Conservation (phyloP, 2,888 invertebrate species). For the Troides oblongomaculatus region DNA sequence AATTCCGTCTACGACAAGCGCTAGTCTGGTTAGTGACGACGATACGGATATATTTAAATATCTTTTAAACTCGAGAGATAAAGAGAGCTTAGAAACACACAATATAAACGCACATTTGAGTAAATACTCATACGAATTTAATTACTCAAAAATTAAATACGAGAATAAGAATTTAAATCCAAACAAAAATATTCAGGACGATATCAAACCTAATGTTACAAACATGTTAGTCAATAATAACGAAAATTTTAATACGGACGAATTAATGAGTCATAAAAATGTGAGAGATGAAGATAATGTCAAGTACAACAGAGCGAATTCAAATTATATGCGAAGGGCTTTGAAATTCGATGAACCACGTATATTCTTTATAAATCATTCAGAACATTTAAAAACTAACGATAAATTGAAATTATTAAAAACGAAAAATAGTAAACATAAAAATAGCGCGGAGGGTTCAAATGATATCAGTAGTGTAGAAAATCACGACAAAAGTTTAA, state of each 20-base stretch:
- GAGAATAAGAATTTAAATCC: conserved; percentile 8
- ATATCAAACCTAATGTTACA: conserved; percentile 3
- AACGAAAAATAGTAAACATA: background rate
- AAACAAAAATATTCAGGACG: background rate
- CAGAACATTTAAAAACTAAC: background rate
- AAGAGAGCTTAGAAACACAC: conserved; percentile 21
- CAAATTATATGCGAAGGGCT: background rate
- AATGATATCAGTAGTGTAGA: background rate
- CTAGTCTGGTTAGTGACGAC: conserved; percentile 5
- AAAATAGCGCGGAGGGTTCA: conserved; percentile 2
- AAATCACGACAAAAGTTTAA: background rate
- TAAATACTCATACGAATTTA: conserved; percentile 27
- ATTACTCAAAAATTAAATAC: conserved; percentile 21
- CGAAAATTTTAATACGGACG: conserved; percentile 3
- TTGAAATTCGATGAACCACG: background rate
- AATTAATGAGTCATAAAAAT: background rate
- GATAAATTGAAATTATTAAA: background rate
- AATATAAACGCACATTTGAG: conserved; percentile 25
- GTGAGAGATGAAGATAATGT: background rate
- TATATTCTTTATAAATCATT: background rate
- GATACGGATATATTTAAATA: conserved; percentile 28
- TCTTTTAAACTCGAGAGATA: conserved; percentile 12
- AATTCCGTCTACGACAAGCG: background rate
- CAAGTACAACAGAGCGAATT: background rate
- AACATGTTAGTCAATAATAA: conserved; percentile 3